These are phyloP conservation scores for Proisotoma minuta DNA, from an alignment of 2,888 invertebrate species.

Conservation along the genomic window DNA sequence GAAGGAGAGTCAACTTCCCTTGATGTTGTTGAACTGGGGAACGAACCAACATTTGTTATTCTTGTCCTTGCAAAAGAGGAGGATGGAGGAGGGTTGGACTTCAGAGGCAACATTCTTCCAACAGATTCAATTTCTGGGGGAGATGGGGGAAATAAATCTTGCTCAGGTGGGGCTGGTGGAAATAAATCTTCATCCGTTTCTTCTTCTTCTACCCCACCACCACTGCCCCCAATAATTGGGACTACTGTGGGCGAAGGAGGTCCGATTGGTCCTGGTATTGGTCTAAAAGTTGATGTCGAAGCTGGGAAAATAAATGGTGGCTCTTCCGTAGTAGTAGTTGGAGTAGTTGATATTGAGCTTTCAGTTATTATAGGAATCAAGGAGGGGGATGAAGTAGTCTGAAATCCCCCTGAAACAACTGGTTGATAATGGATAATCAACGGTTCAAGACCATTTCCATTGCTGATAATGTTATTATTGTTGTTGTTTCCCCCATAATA, in stretches of 20 bases:
- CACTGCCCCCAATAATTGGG: slow-evolving; percentile 31
- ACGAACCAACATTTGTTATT: slow-evolving; percentile 11
- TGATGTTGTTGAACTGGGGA: not conserved
- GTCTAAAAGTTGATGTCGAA: not conserved
- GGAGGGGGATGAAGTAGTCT: too few species aligned
- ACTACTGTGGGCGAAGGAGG: slow-evolving; percentile 25
- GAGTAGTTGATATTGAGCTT: not conserved
- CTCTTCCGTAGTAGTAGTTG: not conserved
- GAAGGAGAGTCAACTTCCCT: slow-evolving; percentile 7
- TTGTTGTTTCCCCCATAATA: too few species aligned
- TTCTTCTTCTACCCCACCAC: slow-evolving; percentile 9
- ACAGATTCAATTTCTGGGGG: slow-evolving; percentile 19
- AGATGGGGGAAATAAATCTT: slow-evolving; percentile 32
- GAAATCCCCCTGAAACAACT: too few species aligned
- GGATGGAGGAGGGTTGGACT: not conserved
- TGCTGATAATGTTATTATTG: too few species aligned
- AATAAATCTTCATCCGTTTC: slow-evolving; percentile 3
- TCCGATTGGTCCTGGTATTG: slow-evolving; percentile 7
- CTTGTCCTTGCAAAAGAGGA: slow-evolving; percentile 1
- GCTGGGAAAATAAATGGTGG: not conserved
- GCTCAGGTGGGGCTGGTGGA: slow-evolving; percentile 28
- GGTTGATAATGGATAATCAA: too few species aligned
- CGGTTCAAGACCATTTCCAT: too few species aligned
- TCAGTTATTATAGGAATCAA: not conserved
- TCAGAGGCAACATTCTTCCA: not conserved